These are phyloP conservation scores for Epinephelus cyanopodus DNA, from an alignment of 2,113 vertebrate species.

Conservation along the genomic window DNA sequence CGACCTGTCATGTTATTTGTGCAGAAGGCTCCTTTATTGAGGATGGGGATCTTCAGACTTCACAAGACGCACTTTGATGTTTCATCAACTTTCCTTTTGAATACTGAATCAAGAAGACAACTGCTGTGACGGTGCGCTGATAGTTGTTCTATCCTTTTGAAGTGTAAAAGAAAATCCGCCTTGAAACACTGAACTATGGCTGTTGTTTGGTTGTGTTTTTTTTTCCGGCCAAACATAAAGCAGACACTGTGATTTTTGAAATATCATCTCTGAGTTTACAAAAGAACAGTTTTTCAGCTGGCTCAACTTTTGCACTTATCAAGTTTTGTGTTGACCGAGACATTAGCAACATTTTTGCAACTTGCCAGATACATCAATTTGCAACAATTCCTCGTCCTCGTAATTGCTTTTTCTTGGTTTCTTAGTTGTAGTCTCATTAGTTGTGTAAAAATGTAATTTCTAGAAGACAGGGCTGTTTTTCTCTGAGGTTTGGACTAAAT, in stretches of 20 bases:
- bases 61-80: slow-evolving; percentile 61
- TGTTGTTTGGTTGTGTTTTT: background rate
- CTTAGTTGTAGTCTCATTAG: no score
- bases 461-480: no score
- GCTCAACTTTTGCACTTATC: background rate
- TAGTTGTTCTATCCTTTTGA: slow-evolving; percentile 24
- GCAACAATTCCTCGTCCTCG: no score
- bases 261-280: background rate
- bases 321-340: background rate
- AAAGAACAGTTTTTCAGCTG: background rate
- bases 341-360: no score
- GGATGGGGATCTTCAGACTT: slow-evolving; percentile 42
- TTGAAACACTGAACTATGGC: background rate
- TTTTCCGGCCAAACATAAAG: background rate
- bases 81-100: slow-evolving; percentile 54
- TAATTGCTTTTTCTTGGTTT: no score
- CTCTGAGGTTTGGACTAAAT: background rate
- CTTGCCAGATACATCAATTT: no score
- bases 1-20: slow-evolving; percentile 54
- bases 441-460: no score
- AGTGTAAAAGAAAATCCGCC: slow-evolving; percentile 27
- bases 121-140: slow-evolving; percentile 19
- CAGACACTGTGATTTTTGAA: background rate
- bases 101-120: slow-evolving; percentile 45
- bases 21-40: slow-evolving; percentile 29